These are phyloP conservation scores for Hippocampus zosterae DNA, from an alignment of 2,113 vertebrate species.

Conservation along the genomic window DNA sequence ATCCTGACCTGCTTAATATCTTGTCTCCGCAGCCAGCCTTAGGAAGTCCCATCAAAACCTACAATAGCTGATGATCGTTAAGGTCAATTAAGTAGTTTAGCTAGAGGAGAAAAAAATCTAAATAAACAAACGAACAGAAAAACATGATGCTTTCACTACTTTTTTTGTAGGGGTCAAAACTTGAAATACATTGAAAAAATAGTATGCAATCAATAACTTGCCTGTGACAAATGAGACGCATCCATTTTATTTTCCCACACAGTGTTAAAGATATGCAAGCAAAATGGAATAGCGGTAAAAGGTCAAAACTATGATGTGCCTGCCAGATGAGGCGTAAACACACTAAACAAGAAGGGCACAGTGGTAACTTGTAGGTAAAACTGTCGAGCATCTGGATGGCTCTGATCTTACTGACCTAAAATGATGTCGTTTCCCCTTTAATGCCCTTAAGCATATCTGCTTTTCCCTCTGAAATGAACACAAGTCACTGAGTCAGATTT, in stretches of 20 bases:
- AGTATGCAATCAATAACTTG: background rate
- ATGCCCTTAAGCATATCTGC: slow-evolving; percentile 38
- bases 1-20: slow-evolving; percentile 67
- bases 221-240: background rate
- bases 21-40: slow-evolving; percentile 51
- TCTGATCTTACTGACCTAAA: slow-evolving; percentile 48
- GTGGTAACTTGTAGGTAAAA: slow-evolving; percentile 27
- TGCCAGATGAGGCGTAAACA: slow-evolving; percentile 10
- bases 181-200: background rate
- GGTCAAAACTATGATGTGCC: slow-evolving; percentile 39
- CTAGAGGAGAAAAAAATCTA: background rate
- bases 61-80: slow-evolving; percentile 23
- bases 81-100: background rate
- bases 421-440: slow-evolving; percentile 38
- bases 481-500: slow-evolving; percentile 49
- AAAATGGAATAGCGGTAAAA: slow-evolving; percentile 14
- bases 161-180: background rate
- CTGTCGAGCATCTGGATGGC: slow-evolving; percentile 31
- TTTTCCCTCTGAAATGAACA: slow-evolving; percentile 42
- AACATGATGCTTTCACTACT: background rate
- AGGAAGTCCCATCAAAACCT: slow-evolving; percentile 47
- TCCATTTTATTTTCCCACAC: slow-evolving; percentile 25
- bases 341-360: slow-evolving; percentile 7
- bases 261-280: slow-evolving; percentile 43
- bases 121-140: too few relatives aligned